Evolutionary conservation across 2,113 vertebrate genomes (phyloP), one percentile per base, ranked within the genome.

Genomic region (Cryptotis parvus): DNA sequence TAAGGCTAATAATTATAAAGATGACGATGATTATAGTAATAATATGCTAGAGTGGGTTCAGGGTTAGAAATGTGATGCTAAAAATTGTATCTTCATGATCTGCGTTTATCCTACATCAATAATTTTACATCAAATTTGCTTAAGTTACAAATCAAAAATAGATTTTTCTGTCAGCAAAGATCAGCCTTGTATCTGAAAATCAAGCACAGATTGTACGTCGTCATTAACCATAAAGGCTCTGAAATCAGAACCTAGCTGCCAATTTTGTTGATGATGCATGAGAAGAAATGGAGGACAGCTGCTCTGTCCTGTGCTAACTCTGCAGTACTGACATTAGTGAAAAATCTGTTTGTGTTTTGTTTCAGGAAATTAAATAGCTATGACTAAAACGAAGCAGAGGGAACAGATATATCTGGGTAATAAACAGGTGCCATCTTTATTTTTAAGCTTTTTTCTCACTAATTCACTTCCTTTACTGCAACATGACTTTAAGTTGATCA

Each of bases 181-280:
- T 91, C 87, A 85, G 89, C 80, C 92, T 95, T 94, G 89, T 96
- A 96, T 96, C 94, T 95, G 89, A 96, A 97, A 97, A 97, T 96
- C 95, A 96, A 93, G 95, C 95, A 94, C 93, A 96, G 96, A 94
- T 96, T 97, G 93, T 96, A 94, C 89, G 92, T 96, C 96, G 94
- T 94, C 94, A 96, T 95, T 95, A 96, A 96, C 94, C 94, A 92
- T 95, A 93, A 94, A 97, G 94, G 93, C 94, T 96, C 91, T 94
- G 96, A 96, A 96, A 97, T 96, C 95, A 95, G 93, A 96, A 96
- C 93, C 92, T 93, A 92, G 92, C 88, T 96, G 96, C 96, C 94
- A 96, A 96, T 95, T 96, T 96, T 96, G 96, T 96, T 96, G 96
- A 96, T 96, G 95, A 96, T 97, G 96, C 95, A 94, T 92, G 79